A percentile compares a stretch with the other conserved stretches of the same genome.
Evolutionary conservation across 2,113 vertebrate species (phyloP).

Genomic region (Spilogale gracilis): DNA sequence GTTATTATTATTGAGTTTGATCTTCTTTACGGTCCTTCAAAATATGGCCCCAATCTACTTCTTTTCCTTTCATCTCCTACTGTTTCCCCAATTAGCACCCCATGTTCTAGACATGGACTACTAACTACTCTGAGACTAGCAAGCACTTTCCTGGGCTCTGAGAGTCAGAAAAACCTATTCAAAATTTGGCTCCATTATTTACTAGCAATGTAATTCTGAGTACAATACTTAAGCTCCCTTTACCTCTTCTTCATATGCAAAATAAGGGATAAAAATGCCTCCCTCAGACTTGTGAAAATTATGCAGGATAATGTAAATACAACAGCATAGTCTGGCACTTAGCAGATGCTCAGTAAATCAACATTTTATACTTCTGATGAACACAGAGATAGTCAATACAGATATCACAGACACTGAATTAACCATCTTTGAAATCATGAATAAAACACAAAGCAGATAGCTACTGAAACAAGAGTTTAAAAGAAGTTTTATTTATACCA

Average conservation of each 20-base stretch:
- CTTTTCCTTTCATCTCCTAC: not conserved
- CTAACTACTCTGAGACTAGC: not conserved
- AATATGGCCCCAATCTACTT: not conserved
- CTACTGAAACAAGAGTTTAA: conserved; percentile 43
- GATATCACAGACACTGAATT: conserved; percentile 6
- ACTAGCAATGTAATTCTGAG: not conserved
- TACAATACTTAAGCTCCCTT: not conserved
- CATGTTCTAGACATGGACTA: not conserved
- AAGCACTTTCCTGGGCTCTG: not conserved
- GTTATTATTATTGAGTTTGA: not conserved
- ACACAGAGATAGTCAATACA: conserved; percentile 39
- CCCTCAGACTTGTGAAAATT: not conserved
- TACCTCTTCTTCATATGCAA: not conserved
- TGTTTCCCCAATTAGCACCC: not conserved
- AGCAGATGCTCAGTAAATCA: not conserved
- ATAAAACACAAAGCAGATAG: conserved; percentile 13
- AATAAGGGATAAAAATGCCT: not conserved
- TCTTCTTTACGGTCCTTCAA: conserved; percentile 23
- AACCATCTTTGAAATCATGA: conserved; percentile 53
- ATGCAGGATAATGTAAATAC: not conserved
- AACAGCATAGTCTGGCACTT: not conserved
- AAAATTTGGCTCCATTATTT: conserved; percentile 29
- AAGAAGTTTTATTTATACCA: conserved; percentile 41
- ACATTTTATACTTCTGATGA: conserved; percentile 58
- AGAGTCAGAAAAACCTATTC: conserved; percentile 28